These are phyloP conservation scores for Mnemiopsis leidyi DNA, from an alignment of 37 sponge, comb jelly and placozoan species.

Conservation along the genomic window DNA sequence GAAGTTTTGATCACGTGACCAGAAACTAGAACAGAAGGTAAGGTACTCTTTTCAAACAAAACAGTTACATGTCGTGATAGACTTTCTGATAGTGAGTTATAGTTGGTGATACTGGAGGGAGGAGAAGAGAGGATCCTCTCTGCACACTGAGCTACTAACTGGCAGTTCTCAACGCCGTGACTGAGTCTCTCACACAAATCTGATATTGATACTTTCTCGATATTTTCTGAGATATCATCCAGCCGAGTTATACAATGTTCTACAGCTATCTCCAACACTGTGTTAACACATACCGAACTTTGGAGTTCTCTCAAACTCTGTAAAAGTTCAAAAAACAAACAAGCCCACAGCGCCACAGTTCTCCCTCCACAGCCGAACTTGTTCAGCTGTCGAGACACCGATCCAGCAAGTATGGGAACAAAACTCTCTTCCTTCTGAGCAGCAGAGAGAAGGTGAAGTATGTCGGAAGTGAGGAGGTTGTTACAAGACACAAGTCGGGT, in stretches of 20 bases:
- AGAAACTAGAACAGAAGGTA: background rate
- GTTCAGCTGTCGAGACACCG: background rate
- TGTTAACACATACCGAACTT: background rate
- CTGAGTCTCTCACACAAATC: background rate
- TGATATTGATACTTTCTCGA: background rate
- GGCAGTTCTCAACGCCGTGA: background rate
- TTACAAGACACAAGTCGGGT: slow-evolving; percentile 20
- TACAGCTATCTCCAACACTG: background rate
- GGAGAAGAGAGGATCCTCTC: background rate
- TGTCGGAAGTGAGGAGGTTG: background rate
- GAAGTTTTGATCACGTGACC: background rate
- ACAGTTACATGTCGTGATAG: background rate
- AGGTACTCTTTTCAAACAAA: background rate
- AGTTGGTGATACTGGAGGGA: background rate
- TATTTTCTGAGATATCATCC: background rate
- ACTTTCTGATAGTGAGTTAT: background rate
- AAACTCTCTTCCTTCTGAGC: background rate
- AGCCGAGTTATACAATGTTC: background rate
- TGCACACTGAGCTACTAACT: background rate
- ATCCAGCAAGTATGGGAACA: background rate
- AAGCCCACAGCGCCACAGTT: slow-evolving; percentile 41
- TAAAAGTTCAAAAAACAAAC: background rate
- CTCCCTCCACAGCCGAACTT: background rate
- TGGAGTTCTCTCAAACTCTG: background rate
- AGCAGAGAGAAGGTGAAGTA: background rate